phyloP scores from a whole-genome alignment of 1,140 invertebrate genomes.

The Contarinia nasturtii region DNA sequence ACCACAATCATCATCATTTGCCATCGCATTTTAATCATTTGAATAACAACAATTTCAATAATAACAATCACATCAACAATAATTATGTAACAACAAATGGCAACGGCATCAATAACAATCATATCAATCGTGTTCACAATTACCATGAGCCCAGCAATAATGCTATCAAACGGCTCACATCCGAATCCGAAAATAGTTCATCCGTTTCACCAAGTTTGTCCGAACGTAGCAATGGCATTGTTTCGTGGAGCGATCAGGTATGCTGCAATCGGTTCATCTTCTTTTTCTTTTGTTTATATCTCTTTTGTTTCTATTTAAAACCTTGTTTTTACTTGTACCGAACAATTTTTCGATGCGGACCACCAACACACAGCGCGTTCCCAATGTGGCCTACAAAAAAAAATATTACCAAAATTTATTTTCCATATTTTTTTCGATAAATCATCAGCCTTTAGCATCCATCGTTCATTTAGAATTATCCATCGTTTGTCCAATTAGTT shows the following conservation, averaged over 20 bases:
- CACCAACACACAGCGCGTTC: not conserved
- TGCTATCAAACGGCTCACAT: not conserved
- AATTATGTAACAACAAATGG: not conserved
- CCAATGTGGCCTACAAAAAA: not conserved
- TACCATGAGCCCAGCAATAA: not conserved
- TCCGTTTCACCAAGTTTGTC: conserved; percentile 4
- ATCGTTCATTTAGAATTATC: too few relatives aligned
- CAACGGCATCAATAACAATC: not conserved
- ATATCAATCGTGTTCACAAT: not conserved
- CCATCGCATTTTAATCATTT: not conserved
- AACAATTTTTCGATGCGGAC: not conserved
- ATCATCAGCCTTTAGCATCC: too few relatives aligned
- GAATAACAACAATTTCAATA: not conserved
- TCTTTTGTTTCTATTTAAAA: not conserved
- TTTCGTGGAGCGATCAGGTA: conserved; percentile 4
- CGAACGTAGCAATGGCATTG: conserved; percentile 1
- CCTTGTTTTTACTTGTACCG: not conserved
- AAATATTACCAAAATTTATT: too few relatives aligned
- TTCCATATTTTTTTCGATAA: too few relatives aligned
- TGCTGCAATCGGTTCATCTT: not conserved
- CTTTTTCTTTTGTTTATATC: not conserved
- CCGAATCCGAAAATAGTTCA: conserved; percentile 4
- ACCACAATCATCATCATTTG: too few relatives aligned
- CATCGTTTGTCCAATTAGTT: too few relatives aligned
- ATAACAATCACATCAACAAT: not conserved